Conservation (phyloP, 2,113 vertebrate species). For the Megaceryle maxima region DNA sequence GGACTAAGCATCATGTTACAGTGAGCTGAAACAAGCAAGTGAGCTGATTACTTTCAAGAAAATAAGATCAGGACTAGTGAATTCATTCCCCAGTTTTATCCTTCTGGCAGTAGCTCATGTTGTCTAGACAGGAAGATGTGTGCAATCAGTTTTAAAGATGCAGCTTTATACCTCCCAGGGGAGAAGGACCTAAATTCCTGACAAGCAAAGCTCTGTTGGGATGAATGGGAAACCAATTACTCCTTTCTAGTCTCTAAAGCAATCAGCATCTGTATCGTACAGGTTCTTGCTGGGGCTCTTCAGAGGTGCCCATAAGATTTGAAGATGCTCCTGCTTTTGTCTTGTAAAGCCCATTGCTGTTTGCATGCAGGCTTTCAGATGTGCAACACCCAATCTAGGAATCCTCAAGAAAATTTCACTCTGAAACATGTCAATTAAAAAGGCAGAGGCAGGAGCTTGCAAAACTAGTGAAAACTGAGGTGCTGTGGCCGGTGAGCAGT, state of each 20-base stretch:
- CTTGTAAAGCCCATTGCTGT: not conserved
- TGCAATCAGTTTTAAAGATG: slow-evolving; percentile 30
- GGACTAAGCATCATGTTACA: not conserved
- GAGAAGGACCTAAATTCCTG: not conserved
- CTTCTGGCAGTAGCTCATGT: not conserved
- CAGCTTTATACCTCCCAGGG: not conserved
- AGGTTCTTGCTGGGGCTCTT: not conserved
- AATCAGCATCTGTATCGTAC: fast-evolving
- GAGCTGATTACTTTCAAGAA: not conserved
- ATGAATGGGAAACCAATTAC: not conserved
- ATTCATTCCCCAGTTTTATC: not conserved
- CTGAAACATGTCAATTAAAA: not conserved
- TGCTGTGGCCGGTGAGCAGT: not conserved
- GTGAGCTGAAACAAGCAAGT: not conserved
- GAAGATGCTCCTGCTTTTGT: not conserved
- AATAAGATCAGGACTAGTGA: not conserved
- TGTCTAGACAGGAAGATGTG: slow-evolving; percentile 65
- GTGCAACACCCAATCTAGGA: not conserved
- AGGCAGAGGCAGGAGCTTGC: not conserved
- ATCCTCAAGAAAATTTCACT: not conserved
- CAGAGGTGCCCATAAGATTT: not conserved
- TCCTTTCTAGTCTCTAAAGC: not conserved
- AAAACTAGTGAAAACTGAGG: not conserved
- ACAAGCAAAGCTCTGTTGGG: not conserved
- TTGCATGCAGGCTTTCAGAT: not conserved